Base-by-base conservation (phyloP, 2,113 vertebrate genomes). In the Leptobrachium leishanense region DNA sequence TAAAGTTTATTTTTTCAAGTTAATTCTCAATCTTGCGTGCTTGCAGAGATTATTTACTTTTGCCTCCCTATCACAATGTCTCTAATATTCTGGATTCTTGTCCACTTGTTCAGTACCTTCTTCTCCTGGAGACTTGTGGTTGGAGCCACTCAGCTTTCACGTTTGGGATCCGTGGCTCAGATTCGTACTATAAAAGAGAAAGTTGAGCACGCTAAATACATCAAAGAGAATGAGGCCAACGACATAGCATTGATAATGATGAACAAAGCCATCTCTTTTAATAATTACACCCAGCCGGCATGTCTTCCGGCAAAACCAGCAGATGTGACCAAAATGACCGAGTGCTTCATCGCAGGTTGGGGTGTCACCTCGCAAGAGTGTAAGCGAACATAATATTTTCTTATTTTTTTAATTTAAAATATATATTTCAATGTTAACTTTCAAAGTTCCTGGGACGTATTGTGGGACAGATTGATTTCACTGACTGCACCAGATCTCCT, bases 181-280 rank as follows among this genome's bases (percentile, higher is more conserved):
- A 15, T 71, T 1, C 74, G 81, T 6, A 13, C 41, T 0, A 82
- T 85, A 62, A 8, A 53, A 40, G 57, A 77, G 10, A 62, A 73
- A 0, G 68, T 83, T 68, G 43, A 54, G 40, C 82, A 81, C 41
- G 71, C 74, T 5, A 43, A 81, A 11, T 83, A 83, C 39, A 54
- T 75, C n/a, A 64, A 69, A 0, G 70, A 76, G 41, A 77, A 50
- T 0, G 59, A 83, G 55, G 13, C 53, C 13, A 83, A 81, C 2
- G 84, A 85, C 62, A 75, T 85, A 3, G 82, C 76, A 6, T 42
- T 85, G 55, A 68, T 85, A 5, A 1, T 64, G 43, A 44, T 83
- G 10, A 65, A 76, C 40, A 1, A 41, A 10, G 59, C 80, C 0
- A 72, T 82, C 40, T 1, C 54, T 3, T 85, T 80, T 50, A 71